A percentile compares a stretch with the other conserved stretches of the same genome.
phyloP scores from a whole-genome alignment of 2,888 invertebrate genomes.

The Volucella inanis region DNA sequence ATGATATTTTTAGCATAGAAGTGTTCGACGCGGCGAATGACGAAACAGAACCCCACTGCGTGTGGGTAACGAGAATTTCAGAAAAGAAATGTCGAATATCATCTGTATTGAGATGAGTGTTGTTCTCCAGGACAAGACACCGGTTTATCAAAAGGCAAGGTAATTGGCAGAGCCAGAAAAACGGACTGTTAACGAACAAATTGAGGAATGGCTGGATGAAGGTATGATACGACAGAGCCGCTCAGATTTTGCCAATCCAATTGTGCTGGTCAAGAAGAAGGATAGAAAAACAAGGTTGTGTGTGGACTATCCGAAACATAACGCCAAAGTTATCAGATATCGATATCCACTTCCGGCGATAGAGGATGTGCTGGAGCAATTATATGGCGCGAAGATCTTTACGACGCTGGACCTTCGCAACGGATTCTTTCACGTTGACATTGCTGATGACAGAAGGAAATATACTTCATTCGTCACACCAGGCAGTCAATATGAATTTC shows the following conservation, averaged over 20 bases:
- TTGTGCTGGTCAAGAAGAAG: slow-evolving; percentile 76
- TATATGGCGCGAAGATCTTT: slow-evolving; percentile 76
- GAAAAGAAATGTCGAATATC: background rate
- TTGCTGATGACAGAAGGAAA: slow-evolving; percentile 38
- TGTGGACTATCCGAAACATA: background rate
- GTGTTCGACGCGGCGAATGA: background rate
- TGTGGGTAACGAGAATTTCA: background rate
- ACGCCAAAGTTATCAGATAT: slow-evolving; percentile 33
- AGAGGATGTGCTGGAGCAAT: slow-evolving; percentile 50
- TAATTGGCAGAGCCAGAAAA: too few species aligned
- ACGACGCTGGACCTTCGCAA: slow-evolving; percentile 74
- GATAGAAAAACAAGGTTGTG: slow-evolving; percentile 74
- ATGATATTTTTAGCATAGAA: background rate
- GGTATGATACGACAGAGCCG: background rate
- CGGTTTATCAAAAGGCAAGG: too few species aligned
- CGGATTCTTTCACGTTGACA: slow-evolving; percentile 39
- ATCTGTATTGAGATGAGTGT: too few species aligned
- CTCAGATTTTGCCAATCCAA: slow-evolving; percentile 70
- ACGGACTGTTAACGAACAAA: background rate
- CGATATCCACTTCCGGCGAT: slow-evolving; percentile 46
- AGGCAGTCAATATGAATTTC: slow-evolving; percentile 80
- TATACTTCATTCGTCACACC: slow-evolving; percentile 81
- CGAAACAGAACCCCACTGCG: background rate
- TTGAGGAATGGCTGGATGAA: background rate
- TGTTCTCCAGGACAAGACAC: too few species aligned